Conservation (phyloP, 2,113 vertebrate genomes). For the Arenaria interpres region DNA sequence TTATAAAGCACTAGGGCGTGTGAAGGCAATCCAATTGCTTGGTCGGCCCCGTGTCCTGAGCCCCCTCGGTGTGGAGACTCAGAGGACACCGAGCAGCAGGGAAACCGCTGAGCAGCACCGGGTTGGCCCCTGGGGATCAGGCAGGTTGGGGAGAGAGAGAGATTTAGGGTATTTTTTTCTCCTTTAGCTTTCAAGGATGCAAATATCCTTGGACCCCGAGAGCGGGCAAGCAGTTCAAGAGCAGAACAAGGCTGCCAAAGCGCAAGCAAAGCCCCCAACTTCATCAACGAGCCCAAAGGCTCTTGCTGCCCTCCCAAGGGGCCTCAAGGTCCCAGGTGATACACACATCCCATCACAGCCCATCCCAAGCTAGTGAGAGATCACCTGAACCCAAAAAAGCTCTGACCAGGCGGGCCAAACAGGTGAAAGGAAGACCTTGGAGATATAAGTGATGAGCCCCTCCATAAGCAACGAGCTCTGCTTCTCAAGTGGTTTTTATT, state of each 20-base stretch:
- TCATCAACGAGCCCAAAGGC: not conserved
- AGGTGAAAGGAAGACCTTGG: not conserved
- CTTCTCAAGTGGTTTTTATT: not conserved
- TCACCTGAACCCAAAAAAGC: not conserved
- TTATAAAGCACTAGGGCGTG: conserved; percentile 41
- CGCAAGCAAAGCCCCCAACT: not conserved
- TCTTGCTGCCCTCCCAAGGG: not conserved
- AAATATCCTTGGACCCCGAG: not conserved
- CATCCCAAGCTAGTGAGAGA: not conserved
- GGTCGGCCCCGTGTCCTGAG: not conserved
- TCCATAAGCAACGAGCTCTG: not conserved
- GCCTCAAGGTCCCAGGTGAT: not conserved
- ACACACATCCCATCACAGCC: not conserved
- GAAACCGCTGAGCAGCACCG: not conserved
- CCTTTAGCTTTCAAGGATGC: not conserved
- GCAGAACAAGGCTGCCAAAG: not conserved
- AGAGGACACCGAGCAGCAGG: not conserved
- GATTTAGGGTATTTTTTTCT: not conserved
- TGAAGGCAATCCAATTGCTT: conserved; percentile 38
- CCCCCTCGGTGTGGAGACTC: not conserved
- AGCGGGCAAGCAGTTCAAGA: not conserved
- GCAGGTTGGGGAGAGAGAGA: not conserved
- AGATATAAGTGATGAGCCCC: not conserved
- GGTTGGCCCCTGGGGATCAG: not conserved
- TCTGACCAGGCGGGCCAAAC: not conserved